Evolutionary conservation across 2,113 vertebrate genomes (phyloP), one percentile per base, ranked within the genome.

Genomic region (Triplophysa dalaica): DNA sequence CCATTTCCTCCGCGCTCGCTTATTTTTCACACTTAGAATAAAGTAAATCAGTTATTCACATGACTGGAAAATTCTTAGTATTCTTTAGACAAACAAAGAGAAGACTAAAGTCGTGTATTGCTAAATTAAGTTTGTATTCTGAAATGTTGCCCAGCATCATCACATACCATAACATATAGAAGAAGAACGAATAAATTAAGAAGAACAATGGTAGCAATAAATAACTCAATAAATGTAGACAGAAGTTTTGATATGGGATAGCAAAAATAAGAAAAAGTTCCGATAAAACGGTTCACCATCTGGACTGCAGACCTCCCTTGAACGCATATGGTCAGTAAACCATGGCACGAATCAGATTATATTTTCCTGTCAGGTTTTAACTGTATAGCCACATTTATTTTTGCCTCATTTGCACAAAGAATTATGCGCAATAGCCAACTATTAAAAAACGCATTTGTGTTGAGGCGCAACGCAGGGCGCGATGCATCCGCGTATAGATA

Each of bases 251-350:
- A 89, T 85, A 82, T 81, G 90, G 87, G 90, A 91, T 90, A 87
- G 87, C 79, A 83, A 77, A 77, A 82, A 78, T 79, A 87, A 80
- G 81, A 85, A 87, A 79, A 82, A 87, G 85, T 83, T 64, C 24
- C 76, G 79, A 81, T 86, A 87, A 89, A 86, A 81, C 84, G 89
- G 58, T 86, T 85, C 82, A 90, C 91, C 92, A 93, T 93, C 91
- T 93, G 92, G 91, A 85, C 80, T 65, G 86, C 91, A 92, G 93
- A 92, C 91, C 90, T 92, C 90, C 87, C 88, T 91, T 85, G 86
- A 88, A 45, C 81, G 88, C 89, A 89, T 84, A 82, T 84, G 90
- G 81, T 87, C 84, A 79, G 65, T 85, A 85, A 88, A 87, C 86
- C 89, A 87, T 87, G 91, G 87, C 89, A 90, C 87, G 87, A 89